Conservation (phyloP, 2,888 invertebrate genomes). For the Lycocerus yunnanus region DNA sequence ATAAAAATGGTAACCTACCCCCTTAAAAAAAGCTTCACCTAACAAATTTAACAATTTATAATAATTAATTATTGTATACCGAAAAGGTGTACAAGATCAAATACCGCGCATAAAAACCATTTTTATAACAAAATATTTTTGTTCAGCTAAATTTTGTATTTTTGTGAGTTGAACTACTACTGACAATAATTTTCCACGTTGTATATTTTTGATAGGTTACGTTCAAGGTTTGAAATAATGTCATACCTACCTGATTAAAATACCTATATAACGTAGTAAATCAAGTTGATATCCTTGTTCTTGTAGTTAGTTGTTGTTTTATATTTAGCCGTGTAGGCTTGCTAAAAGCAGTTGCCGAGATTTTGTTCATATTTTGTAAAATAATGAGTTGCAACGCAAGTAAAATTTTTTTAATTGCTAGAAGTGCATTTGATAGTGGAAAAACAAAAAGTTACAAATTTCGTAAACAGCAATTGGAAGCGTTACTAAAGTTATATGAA, state of each 20-base stretch:
- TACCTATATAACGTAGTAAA: no score
- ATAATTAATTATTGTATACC: no score
- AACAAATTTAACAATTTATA: no score
- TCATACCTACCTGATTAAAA: background rate
- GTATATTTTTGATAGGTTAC: background rate
- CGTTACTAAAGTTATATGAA: slow-evolving; percentile 73
- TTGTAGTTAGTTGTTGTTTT: background rate
- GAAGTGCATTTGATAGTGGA: slow-evolving; percentile 72
- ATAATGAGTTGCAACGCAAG: background rate
- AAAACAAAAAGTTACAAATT: slow-evolving; percentile 78
- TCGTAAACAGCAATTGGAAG: slow-evolving; percentile 78
- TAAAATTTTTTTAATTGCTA: slow-evolving; percentile 4
- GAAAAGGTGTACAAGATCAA: no score
- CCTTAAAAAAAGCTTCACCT: no score
- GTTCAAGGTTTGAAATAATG: background rate
- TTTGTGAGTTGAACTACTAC: background rate
- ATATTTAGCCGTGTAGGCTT: background rate
- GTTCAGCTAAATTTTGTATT: no score
- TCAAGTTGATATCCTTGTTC: background rate
- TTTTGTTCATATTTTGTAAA: background rate
- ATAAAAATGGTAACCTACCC: no score
- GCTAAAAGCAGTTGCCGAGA: background rate
- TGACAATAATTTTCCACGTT: background rate
- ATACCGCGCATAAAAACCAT: no score
- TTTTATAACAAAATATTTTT: no score